Evolutionary conservation across 2,888 invertebrate genomes (phyloP).

Genomic region (Cephus rjabovi): DNA sequence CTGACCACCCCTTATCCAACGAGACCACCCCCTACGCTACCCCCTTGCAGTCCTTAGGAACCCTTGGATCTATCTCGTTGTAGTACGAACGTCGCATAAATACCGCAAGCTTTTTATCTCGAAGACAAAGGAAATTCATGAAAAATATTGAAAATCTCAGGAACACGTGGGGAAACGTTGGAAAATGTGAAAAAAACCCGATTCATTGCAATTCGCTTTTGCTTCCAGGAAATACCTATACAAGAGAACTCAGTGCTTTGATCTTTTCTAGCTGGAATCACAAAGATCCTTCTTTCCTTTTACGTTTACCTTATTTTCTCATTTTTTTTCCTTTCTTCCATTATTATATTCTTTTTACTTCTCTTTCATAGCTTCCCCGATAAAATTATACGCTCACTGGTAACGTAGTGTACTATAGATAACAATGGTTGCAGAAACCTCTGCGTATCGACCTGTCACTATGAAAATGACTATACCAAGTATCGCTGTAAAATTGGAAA

Average conservation of each 20-base stretch:
- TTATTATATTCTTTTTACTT: not conserved
- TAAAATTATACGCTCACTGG: not conserved
- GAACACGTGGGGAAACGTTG: not conserved
- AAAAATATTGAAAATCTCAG: not conserved
- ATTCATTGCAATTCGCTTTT: not conserved
- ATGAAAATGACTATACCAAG: constrained; percentile 27
- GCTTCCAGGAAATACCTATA: not conserved
- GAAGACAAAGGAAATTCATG: constrained; percentile 42
- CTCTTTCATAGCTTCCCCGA: not conserved
- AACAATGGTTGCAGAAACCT: constrained; percentile 23
- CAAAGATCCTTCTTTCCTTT: not conserved
- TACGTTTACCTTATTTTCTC: not conserved
- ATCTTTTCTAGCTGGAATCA: not conserved
- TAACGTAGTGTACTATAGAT: not conserved
- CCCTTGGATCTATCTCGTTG: not conserved
- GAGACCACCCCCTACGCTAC: not conserved
- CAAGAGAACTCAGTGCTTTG: not conserved
- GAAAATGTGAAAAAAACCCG: not conserved
- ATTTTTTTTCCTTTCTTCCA: not conserved
- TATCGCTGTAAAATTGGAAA: not conserved
- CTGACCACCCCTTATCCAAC: constrained; percentile 24
- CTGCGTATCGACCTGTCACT: constrained; percentile 31
- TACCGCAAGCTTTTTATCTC: constrained; percentile 52
- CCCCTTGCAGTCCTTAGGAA: not conserved
- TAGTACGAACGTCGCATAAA: constrained; percentile 54